phyloP scores from a whole-genome alignment of 2,888 invertebrate genomes.

The Gonocerus acuteangulatus region DNA sequence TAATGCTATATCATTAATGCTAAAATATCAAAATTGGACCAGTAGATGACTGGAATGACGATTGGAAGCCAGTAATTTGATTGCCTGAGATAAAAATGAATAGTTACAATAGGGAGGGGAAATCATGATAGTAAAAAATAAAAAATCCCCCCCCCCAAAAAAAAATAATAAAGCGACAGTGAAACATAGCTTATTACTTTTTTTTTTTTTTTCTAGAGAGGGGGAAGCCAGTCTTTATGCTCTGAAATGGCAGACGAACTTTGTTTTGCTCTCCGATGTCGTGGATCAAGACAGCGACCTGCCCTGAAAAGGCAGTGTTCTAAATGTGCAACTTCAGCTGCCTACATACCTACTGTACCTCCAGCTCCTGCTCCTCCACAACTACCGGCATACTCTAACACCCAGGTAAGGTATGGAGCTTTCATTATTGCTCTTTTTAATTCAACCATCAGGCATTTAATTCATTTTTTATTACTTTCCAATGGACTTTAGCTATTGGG shows the following conservation, averaged over 20 bases:
- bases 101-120: no score
- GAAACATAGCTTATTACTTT: no score
- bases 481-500: neutral
- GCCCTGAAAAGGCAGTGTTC: slow-evolving; percentile 58
- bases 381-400: slow-evolving; percentile 31
- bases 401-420: slow-evolving; percentile 33
- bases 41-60: no score
- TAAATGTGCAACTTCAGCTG: slow-evolving; percentile 49
- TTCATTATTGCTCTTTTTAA: neutral
- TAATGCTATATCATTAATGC: no score
- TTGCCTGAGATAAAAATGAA: no score
- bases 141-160: no score
- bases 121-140: no score
- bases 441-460: neutral
- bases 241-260: slow-evolving; percentile 70
- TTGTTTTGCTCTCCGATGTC: slow-evolving; percentile 56
- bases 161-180: no score
- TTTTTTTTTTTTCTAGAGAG: slow-evolving; percentile 18
- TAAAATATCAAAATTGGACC: no score
- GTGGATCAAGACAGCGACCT: slow-evolving; percentile 58
- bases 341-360: slow-evolving; percentile 45
- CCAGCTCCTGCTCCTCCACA: slow-evolving; percentile 44
- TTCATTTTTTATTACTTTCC: neutral
- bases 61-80: no score
- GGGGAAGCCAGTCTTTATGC: slow-evolving; percentile 57